phyloP scores from a whole-genome alignment of 2,797 vertebrate species.

The Pseudomugil tenellus region DNA sequence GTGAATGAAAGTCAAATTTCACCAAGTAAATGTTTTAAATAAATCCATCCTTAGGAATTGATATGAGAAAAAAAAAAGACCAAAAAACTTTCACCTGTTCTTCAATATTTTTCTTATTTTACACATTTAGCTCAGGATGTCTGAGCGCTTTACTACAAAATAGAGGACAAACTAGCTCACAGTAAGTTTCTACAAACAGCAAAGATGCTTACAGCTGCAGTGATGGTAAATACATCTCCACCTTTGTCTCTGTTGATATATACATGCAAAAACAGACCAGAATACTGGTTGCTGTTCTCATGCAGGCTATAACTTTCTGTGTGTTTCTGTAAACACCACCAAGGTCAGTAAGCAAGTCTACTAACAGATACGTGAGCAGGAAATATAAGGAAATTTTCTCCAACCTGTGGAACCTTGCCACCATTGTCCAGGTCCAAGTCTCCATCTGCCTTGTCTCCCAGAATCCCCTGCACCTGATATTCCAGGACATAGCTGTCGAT shows the following conservation, averaged over 20 bases:
- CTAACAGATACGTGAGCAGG: background rate
- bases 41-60: too few species aligned
- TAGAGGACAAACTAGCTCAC: background rate
- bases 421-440: slow-evolving; percentile 86
- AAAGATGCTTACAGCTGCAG: background rate
- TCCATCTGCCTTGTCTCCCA: slow-evolving; percentile 90
- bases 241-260: background rate
- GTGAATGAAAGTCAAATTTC: too few species aligned
- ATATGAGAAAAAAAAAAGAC: too few species aligned
- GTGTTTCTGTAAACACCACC: background rate
- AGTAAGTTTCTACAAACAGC: background rate
- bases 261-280: too few species aligned
- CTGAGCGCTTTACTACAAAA: too few species aligned
- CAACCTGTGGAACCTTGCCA: slow-evolving; percentile 84
- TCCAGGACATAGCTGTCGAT: slow-evolving; percentile 98
- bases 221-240: background rate
- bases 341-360: background rate
- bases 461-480: slow-evolving; percentile 96
- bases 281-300: slow-evolving; percentile 8
- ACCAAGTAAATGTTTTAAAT: too few species aligned
- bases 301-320: background rate
- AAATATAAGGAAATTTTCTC: slow-evolving; percentile 21
- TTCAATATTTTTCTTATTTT: too few species aligned
- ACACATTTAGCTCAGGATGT: too few species aligned
- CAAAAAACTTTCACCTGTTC: too few species aligned